phyloP scores from a whole-genome alignment of 1,140 invertebrate species.

The Zaprionus lachaisei region DNA sequence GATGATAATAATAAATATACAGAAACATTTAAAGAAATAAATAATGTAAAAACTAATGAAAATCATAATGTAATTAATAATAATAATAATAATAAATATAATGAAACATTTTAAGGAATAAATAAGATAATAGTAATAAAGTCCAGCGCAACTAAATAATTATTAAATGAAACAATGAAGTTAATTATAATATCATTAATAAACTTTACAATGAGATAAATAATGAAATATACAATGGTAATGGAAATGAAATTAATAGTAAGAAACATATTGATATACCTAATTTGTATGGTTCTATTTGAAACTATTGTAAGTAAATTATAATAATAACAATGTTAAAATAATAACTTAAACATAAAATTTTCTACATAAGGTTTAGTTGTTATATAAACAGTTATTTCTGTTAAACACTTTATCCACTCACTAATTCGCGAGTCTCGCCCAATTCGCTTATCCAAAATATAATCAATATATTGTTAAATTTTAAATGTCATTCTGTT shows the following conservation, averaged over 20 bases:
- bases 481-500: slow-evolving; percentile 25
- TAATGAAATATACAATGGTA: neutral
- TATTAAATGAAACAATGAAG: neutral
- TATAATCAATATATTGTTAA: slow-evolving; percentile 17
- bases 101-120: neutral
- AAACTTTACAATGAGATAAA: no score
- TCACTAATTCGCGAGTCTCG: neutral
- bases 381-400: neutral
- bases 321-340: no score
- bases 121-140: neutral
- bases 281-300: no score
- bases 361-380: no score
- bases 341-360: no score
- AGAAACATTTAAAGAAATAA: neutral
- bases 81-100: neutral
- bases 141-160: neutral
- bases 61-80: neutral
- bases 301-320: no score
- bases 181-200: neutral
- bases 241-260: neutral
- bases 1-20: neutral
- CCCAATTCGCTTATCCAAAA: slow-evolving; percentile 6
- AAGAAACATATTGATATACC: neutral
- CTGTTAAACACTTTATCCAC: neutral
- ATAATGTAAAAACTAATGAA: neutral